Percentiles rank a stretch among this genome's conserved stretches.
These are phyloP conservation scores for Microcebus jonahi DNA, from an alignment of 2,113 vertebrate species.

Conservation along the genomic window DNA sequence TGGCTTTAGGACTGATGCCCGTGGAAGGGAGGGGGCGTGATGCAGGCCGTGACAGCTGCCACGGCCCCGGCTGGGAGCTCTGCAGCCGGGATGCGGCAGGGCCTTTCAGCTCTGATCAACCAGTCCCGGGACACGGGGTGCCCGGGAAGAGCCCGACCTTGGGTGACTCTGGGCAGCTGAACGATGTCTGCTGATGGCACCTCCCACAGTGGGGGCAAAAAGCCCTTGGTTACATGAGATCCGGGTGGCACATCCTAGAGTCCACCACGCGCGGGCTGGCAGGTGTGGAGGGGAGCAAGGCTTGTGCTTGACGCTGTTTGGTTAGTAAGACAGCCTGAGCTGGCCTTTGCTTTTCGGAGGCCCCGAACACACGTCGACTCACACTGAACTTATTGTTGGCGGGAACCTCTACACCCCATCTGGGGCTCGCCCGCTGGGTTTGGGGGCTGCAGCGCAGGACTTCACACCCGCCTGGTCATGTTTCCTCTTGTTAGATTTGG, in stretches of 20 bases:
- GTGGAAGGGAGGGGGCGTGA: background rate
- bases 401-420: background rate
- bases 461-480: background rate
- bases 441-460: background rate
- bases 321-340: background rate
- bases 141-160: fast-evolving
- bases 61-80: background rate
- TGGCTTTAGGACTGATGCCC: background rate
- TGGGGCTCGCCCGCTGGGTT: background rate
- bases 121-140: background rate
- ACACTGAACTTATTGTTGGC: constrained; percentile 41
- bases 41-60: background rate
- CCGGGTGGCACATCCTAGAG: background rate
- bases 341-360: background rate
- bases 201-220: background rate
- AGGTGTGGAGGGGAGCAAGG: background rate
- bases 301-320: fast-evolving
- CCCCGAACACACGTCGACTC: background rate
- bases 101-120: fast-evolving
- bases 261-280: background rate
- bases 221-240: background rate
- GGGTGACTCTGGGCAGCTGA: background rate
- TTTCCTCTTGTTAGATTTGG: constrained; percentile 40
- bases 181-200: background rate
- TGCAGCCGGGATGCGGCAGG: background rate